Base-by-base conservation (phyloP, 2,113 vertebrate species). In the Nothocercus nigrocapillus region DNA sequence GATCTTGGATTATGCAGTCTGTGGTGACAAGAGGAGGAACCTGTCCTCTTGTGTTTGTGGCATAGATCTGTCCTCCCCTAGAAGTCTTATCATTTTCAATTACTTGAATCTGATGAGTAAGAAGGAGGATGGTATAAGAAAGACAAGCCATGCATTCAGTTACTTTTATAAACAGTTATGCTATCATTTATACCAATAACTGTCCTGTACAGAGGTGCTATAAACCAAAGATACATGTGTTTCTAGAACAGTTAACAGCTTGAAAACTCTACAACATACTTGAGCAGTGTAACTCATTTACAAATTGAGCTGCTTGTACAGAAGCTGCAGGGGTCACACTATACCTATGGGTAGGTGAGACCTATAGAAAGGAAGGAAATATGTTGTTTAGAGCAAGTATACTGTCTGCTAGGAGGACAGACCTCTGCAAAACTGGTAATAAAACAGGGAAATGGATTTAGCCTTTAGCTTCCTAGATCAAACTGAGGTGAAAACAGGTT, bases 11-110 rank as follows among this genome's bases (percentile, higher is more conserved):
- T 53, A 98, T 24, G 16, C 98, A 99, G 81, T 99, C 97, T 5
- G 99, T 99, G 63, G 99, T 99, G 94, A 99, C 99, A 25, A 99
- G 98, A 17, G 99, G 99, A 62, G 99, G 99, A 51, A 99, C 96
- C 93, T 99, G 99, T 90, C 99, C 99, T 97, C 98, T 98, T 64
- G 98, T 79, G 90, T 98, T 99, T 68, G 99, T 99, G 81, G 93
- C 95, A 83, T 98, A 99, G 38, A 98, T 93, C 81, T 99, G 98
- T 22, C 98, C 98, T 42, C 97, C 98, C 82, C 98, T 95, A 82
- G 97, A 97, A 63, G 94, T 92, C 94, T 98, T 98, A 97, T 99
- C 99, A 74, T 97, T 98, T 90, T 99, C 98, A 20, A 99, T 99
- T 40, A 99, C 99, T 90, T 99, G 98, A 73, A 98, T 99, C 99